These are phyloP conservation scores for Pelodiscus sinensis DNA, from an alignment of 2,113 vertebrate species.

Conservation along the genomic window DNA sequence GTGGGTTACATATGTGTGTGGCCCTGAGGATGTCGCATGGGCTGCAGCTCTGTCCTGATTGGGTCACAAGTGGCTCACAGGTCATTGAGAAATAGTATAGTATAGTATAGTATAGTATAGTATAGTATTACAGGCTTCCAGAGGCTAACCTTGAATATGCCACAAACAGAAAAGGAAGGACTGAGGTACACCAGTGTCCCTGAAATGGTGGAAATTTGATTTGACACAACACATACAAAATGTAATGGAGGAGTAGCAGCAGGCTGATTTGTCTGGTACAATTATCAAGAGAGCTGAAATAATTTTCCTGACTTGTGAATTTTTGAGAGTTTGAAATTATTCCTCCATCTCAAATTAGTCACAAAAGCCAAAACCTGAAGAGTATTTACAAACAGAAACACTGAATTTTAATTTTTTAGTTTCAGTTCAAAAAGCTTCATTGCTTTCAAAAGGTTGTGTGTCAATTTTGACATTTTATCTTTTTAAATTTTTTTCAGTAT, in stretches of 20 bases:
- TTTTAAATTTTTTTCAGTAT: background rate
- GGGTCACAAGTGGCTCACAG: too few relatives aligned
- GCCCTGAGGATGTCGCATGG: too few relatives aligned
- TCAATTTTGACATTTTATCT: background rate
- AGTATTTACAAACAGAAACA: background rate
- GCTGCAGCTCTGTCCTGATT: too few relatives aligned
- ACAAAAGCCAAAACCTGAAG: background rate
- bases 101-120: too few relatives aligned
- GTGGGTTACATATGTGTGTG: too few relatives aligned
- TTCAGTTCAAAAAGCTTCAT: background rate
- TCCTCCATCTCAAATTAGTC: background rate
- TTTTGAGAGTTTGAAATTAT: background rate
- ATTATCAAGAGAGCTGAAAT: background rate
- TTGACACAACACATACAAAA: background rate
- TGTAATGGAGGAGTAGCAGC: background rate
- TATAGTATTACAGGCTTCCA: background rate
- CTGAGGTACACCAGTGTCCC: background rate
- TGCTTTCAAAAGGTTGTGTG: background rate
- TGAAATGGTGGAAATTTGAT: background rate
- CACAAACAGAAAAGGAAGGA: background rate
- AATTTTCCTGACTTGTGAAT: background rate
- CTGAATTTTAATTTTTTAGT: background rate
- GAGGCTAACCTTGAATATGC: background rate
- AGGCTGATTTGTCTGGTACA: constrained; percentile 28
- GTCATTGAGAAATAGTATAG: too few relatives aligned